Evolutionary conservation across 2,797 vertebrate genomes (phyloP).

Genomic region (Crocidura indochinensis): DNA sequence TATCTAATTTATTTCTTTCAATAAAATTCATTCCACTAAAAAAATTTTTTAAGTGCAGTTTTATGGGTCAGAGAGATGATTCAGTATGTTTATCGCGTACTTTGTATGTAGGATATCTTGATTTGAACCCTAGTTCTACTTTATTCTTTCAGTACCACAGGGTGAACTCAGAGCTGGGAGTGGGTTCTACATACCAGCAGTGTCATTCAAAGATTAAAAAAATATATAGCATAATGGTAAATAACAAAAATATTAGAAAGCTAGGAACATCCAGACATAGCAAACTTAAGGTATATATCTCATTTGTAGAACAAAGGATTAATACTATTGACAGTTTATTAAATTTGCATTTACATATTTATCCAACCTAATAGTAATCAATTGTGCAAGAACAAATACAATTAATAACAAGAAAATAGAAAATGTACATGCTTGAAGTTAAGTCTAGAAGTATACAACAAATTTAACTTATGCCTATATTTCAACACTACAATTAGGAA

Average conservation of each 20-base stretch:
- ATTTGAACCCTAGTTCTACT: too few species aligned
- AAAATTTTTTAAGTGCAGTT: too few species aligned
- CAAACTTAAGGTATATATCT: background rate
- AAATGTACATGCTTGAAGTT: background rate
- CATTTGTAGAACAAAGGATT: background rate
- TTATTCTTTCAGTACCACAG: too few species aligned
- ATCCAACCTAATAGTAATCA: background rate
- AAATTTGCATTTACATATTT: background rate
- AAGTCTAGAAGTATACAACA: background rate
- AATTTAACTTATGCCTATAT: constrained; percentile 15
- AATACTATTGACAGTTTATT: background rate
- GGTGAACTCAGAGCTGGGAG: too few species aligned
- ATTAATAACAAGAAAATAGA: background rate
- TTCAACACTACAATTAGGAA: background rate
- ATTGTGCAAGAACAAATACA: constrained; percentile 27
- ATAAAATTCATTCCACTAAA: too few species aligned
- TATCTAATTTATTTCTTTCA: too few species aligned
- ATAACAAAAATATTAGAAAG: constrained; percentile 48
- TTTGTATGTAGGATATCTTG: too few species aligned
- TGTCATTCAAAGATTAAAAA: too few species aligned
- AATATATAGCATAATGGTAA: background rate
- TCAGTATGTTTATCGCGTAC: too few species aligned
- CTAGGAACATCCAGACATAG: background rate
- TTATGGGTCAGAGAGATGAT: too few species aligned
- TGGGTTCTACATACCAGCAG: too few species aligned